A percentile compares a stretch with the other conserved stretches of the same genome.
These are phyloP conservation scores for Thalassaphorura encarpata DNA, from an alignment of 1,140 invertebrate genomes.

Conservation along the genomic window DNA sequence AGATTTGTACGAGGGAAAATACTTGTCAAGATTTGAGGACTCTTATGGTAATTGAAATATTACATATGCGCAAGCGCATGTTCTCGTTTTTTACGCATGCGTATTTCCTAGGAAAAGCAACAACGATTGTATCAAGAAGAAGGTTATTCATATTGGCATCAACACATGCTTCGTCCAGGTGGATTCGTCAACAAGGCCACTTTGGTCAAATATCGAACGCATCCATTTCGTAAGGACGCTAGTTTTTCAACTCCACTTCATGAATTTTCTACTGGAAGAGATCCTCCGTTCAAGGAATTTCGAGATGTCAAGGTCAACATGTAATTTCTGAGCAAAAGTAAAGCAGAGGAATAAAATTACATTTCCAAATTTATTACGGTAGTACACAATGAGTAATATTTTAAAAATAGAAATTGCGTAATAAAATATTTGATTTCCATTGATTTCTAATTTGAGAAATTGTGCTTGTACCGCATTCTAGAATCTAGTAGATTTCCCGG, in stretches of 20 bases:
- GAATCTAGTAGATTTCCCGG: no score
- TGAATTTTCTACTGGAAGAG: neutral
- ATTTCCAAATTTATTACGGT: no score
- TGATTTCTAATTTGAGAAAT: no score
- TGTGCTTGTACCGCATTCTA: no score
- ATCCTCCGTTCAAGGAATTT: neutral
- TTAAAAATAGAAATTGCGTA: no score
- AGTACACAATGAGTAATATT: no score
- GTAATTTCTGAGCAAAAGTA: no score
- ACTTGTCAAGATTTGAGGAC: neutral
- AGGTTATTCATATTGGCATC: constrained; percentile 1
- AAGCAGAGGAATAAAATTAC: no score
- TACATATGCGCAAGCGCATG: neutral
- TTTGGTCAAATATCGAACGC: neutral
- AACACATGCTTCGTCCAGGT: neutral
- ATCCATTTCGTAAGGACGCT: neutral
- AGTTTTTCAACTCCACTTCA: neutral
- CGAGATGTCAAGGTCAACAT: neutral
- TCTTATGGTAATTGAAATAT: neutral
- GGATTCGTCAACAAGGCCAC: constrained; percentile 1
- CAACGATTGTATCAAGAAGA: neutral
- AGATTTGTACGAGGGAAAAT: neutral
- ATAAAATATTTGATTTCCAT: no score
- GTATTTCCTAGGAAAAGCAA: neutral
- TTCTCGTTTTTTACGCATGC: neutral